Base-by-base conservation (phyloP, 2,888 invertebrate species). In the Parnassius mnemosyne region DNA sequence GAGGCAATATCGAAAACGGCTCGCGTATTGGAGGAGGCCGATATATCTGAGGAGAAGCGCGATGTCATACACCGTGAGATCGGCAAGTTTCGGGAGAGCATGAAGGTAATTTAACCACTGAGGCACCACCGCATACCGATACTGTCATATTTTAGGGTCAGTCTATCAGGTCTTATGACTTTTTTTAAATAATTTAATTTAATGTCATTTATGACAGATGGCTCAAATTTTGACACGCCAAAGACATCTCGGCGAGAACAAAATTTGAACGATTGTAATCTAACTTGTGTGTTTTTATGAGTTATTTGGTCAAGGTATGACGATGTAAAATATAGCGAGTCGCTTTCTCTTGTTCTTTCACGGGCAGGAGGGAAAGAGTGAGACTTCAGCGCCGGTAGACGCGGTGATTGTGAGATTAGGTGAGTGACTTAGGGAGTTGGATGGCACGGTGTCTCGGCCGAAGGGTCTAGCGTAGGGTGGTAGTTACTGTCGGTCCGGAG, bases 1-100 rank as follows among this genome's bases (percentile, higher is more conserved):
- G 94, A 95, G 82, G 94, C 93, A 64, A 92, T 93, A 64, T 93
- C 93, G 61, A 93, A 94, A 72, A 92, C 93, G 71, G 93, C 93
- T 68, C 94, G 94, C 76, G 93, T 94, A 65, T 89, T 97, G 44
- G 96, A 96, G 74, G 96, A 97, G 76, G 95, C 96, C 43, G 97
- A 97, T 83, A 95, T 98, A 66, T 99, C 99, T 81, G 98, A 98
- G 87, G 98, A 98, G 81, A 98, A 98, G 87, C 95, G 98, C 56
- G 97, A 98, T 87, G 94, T 99, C 73, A 99, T 99, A 74, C 97
- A 97, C 78, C 94, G 98, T 74, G 99, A 99, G 93, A 99, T 99
- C 86, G 97, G 97, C 76, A 98, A 97, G 90, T 99, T 99, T 92
- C 94, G 99, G 68, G 98, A 98, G 92, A 96, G 97, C 72, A 98